Evolutionary conservation across 2,113 vertebrate genomes (phyloP), one percentile per base, ranked within the genome.

Genomic region (Hipposideros armiger): DNA sequence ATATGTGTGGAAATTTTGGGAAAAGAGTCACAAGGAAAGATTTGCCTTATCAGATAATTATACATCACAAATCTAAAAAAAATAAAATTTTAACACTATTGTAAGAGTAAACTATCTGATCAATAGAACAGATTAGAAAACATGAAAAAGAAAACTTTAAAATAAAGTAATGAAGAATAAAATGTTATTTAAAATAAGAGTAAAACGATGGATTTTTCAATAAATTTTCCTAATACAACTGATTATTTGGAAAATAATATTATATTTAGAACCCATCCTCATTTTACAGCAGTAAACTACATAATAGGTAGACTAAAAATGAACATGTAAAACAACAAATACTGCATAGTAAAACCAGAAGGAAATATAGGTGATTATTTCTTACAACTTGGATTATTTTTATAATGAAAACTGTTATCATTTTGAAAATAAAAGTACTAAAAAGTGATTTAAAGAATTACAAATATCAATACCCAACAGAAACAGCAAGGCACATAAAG

Each of bases 231-330:
- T 87, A 28, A 62, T 77, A 73, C 9, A 83, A 64, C 40, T 89
- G 30, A 80, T 47, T 81, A 89, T 83, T 91, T 87, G 11, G 30
- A 91, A 93, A 87, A 96, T 56, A 90, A 54, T 26, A 64, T 88
- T 86, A 42, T 64, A 42, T 74, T 74, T 91, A 73, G 40, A 92
- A 85, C 24, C 4, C 30, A 69, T 80, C 11, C 40, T 94, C 6
- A 94, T 40, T 74, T 92, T 50, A 70, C 11, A 64, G 45, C 19
- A 67, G 19, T 85, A 85, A 91, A 56, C 28, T 69, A 47, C 50
- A 36, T 45, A 92, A 76, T 67, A 52, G 11, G 56, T 86, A 90
- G 54, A 66, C 7, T 22, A 56, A 74, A 66, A 83, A 60, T 45
- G 62, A 87, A 97, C 95, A 64, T 86, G 22, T 74, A n/a, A 85